Base-by-base conservation (phyloP, 2,797 vertebrate species). In the Buceros bicornis region DNA sequence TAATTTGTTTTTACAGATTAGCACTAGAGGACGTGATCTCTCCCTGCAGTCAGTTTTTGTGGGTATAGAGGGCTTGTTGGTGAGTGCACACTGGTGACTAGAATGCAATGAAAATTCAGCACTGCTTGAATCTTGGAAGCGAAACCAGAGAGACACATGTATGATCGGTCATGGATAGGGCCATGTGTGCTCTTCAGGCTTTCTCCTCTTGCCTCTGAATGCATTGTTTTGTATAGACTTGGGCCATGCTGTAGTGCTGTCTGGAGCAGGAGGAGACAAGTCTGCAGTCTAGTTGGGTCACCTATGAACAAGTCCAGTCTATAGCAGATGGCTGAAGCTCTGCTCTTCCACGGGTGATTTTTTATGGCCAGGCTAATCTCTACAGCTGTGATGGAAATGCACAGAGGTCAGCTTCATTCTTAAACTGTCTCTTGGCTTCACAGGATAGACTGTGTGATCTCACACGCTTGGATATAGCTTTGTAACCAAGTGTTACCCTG, bases 161-260 rank as follows among this genome's bases (percentile, higher is more conserved):
- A 6, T 13, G 3, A 37, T 70, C n/a, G 66, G 24, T 66, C 15
- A 17, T 17, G 12, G 12, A 37, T 28, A 48, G 25, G 37, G 35
- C 40, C 10, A 22, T 0, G 0, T 37, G 5, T 53, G 16, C 11
- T 82, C 20, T 54, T 88, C 76, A 50, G 9, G 37, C 10, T 89
- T 84, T 14, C 7, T 29, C 8, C 10, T 9, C 21, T 61, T 45
- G 17, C 16, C 13, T 87, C 50, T 69, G 62, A 76, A 61, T 48
- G 20, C 6, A 8, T 56, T 2, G 0, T 16, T 53, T 19, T 29
- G 7, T 65, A 7, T 26, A 45, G 47, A 8, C 6, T 31, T 57
- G 9, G 33, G 12, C 58, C 25, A 2, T 61, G 70, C 31, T 71
- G 11, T 48, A 17, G 13, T 60, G 57, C 50, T 78, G 22, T 29